These are phyloP conservation scores for Brachionus rubens DNA, from an alignment of 1,140 invertebrate species.

Conservation along the genomic window DNA sequence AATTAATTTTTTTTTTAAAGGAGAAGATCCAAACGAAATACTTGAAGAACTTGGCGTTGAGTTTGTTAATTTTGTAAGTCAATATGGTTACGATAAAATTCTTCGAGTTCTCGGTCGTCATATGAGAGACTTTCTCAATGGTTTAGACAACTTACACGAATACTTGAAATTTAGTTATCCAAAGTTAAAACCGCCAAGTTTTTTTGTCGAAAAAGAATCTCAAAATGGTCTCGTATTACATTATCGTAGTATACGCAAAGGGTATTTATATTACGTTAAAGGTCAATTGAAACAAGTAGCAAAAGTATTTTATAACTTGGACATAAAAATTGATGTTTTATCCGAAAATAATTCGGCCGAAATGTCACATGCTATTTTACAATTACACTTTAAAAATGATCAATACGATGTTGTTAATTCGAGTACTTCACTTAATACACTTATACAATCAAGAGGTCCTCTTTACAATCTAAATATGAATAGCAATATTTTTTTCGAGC, in stretches of 20 bases:
- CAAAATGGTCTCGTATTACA: conserved; percentile 80
- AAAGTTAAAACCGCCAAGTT: conserved; percentile 83
- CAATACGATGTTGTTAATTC: conserved; percentile 61
- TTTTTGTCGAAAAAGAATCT: conserved; percentile 92
- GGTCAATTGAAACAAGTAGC: conserved; percentile 80
- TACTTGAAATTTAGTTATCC: conserved; percentile 87
- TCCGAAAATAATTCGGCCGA: conserved; percentile 79
- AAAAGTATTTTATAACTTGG: conserved; percentile 83
- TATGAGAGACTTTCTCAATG: conserved; percentile 91
- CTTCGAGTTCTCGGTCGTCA: conserved; percentile 78
- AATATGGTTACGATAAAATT: conserved; percentile 66
- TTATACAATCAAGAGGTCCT: conserved; percentile 70
- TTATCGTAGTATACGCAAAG: conserved; percentile 77
- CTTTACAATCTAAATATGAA: conserved; percentile 55
- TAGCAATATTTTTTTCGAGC: conserved; percentile 80
- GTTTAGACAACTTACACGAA: conserved; percentile 85
- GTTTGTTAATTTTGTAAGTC: conserved; percentile 47
- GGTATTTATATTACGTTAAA: conserved; percentile 93
- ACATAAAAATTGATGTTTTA: conserved; percentile 83
- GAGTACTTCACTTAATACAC: conserved; percentile 46
- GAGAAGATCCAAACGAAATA: neutral
- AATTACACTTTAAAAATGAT: conserved; percentile 87
- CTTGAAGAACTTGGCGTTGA: conserved; percentile 41
- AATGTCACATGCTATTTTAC: conserved; percentile 87
- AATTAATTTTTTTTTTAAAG: neutral